A percentile compares a stretch with the other conserved stretches of the same genome.
These are phyloP conservation scores for Torymus auratus DNA, from an alignment of 2,888 invertebrate species.

Conservation along the genomic window DNA sequence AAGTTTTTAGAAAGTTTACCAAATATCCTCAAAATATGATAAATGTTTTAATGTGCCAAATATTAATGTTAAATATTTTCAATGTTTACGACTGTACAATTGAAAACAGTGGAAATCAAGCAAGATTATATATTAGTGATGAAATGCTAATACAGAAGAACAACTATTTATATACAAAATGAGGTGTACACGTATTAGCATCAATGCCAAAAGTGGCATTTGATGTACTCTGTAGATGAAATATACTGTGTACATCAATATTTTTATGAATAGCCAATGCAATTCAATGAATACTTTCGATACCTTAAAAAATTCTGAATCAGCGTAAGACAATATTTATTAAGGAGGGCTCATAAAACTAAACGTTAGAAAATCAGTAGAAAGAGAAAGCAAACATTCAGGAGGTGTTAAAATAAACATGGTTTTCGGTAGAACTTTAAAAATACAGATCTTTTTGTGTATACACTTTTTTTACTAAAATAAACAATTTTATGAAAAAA, in stretches of 20 bases:
- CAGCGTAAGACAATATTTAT: conserved; percentile 56
- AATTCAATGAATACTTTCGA: conserved; percentile 57
- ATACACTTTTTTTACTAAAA: not conserved
- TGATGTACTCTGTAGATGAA: conserved; percentile 2
- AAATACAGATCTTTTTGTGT: not conserved
- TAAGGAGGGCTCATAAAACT: conserved; percentile 1
- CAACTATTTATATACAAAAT: conserved; percentile 59
- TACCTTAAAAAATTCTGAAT: conserved; percentile 54
- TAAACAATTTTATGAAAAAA: conserved; percentile 32
- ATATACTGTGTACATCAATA: conserved; percentile 47
- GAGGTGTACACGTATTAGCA: conserved; percentile 26
- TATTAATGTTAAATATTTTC: conserved; percentile 73
- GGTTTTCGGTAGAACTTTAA: not conserved
- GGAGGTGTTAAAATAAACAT: not conserved
- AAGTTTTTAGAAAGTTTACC: conserved; percentile 56
- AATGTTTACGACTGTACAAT: conserved; percentile 68
- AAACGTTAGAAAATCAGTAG: no score
- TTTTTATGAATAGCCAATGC: conserved; percentile 56
- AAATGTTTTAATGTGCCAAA: conserved; percentile 75
- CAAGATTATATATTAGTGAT: conserved; percentile 36
- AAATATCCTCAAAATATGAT: conserved; percentile 55
- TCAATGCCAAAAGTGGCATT: conserved; percentile 26
- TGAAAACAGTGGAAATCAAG: conserved; percentile 12
- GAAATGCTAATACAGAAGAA: conserved; percentile 42
- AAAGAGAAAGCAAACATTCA: conserved; percentile 2